Evolutionary conservation across 2,113 vertebrate species (phyloP).

Genomic region (Sturnira hondurensis): DNA sequence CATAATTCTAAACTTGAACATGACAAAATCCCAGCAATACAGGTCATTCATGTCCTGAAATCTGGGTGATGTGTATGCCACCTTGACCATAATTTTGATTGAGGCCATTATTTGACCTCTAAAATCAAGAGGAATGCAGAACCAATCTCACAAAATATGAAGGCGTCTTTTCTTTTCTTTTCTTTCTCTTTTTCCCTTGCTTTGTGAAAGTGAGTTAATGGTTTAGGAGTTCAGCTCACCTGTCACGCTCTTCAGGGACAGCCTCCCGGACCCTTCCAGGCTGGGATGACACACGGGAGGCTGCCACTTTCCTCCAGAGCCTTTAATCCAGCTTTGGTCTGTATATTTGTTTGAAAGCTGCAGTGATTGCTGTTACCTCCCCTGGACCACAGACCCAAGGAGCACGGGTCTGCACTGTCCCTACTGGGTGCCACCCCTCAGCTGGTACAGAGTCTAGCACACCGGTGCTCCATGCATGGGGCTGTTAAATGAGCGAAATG

Average conservation of each 20-base stretch:
- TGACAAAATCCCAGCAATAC: neutral
- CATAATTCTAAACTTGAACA: neutral
- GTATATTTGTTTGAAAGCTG: neutral
- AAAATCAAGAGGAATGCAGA: accelerated
- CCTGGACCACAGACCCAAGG: neutral
- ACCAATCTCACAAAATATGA: accelerated
- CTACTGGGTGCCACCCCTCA: accelerated
- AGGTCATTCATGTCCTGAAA: neutral
- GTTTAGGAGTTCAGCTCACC: neutral
- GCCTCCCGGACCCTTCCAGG: neutral
- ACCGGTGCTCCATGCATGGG: accelerated
- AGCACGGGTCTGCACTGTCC: neutral
- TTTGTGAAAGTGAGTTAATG: neutral
- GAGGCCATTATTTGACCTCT: neutral
- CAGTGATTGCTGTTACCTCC: neutral
- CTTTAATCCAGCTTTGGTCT: accelerated
- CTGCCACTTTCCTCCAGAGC: neutral
- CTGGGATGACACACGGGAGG: neutral
- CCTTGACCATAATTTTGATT: neutral
- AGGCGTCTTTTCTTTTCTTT: too few species aligned
- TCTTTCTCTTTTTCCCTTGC: too few species aligned
- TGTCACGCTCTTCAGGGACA: neutral
- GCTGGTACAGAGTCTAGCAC: too few species aligned
- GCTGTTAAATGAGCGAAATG: neutral
- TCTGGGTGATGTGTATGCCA: neutral